Percentiles rank a stretch among this genome's conserved stretches.
Conservation (phyloP, 2,113 vertebrate genomes). For the Myotis brandtii region DNA sequence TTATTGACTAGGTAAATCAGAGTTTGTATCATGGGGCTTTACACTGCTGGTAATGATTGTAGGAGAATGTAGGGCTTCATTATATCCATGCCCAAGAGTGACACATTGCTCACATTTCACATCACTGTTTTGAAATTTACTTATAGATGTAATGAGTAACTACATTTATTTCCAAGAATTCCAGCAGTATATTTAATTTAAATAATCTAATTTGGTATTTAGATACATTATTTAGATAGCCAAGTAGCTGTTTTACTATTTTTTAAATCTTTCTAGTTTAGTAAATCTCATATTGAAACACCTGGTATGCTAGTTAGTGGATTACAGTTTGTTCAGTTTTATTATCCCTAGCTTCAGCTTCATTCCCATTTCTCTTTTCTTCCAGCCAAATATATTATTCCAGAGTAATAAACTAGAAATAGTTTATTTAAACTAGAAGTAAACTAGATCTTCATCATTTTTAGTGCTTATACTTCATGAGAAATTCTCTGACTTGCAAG, state of each 20-base stretch:
- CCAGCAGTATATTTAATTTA: slow-evolving; percentile 22
- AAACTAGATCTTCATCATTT: slow-evolving; percentile 57
- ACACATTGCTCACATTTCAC: background rate
- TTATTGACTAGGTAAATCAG: background rate
- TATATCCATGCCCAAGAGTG: background rate
- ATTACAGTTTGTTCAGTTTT: background rate
- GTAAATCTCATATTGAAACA: background rate
- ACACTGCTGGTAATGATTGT: background rate
- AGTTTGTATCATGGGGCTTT: background rate
- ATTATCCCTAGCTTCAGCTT: background rate
- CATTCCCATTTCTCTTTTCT: slow-evolving; percentile 10
- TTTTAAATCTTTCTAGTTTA: slow-evolving; percentile 49
- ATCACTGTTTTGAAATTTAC: background rate
- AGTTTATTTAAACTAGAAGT: slow-evolving; percentile 70
- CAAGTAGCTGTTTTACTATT: background rate
- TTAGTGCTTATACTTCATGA: slow-evolving; percentile 55
- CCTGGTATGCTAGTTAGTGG: slow-evolving; percentile 51
- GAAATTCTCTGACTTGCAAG: slow-evolving; percentile 57
- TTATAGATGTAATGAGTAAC: background rate
- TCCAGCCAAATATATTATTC: slow-evolving; percentile 45
- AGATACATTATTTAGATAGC: background rate
- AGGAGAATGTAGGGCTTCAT: background rate
- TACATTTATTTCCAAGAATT: slow-evolving; percentile 50
- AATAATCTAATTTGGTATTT: slow-evolving; percentile 31
- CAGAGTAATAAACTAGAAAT: slow-evolving; percentile 56